Percentiles rank a stretch among this genome's conserved stretches.
These are phyloP conservation scores for Apteryx mantelli DNA, from an alignment of 2,113 vertebrate species.

Conservation along the genomic window DNA sequence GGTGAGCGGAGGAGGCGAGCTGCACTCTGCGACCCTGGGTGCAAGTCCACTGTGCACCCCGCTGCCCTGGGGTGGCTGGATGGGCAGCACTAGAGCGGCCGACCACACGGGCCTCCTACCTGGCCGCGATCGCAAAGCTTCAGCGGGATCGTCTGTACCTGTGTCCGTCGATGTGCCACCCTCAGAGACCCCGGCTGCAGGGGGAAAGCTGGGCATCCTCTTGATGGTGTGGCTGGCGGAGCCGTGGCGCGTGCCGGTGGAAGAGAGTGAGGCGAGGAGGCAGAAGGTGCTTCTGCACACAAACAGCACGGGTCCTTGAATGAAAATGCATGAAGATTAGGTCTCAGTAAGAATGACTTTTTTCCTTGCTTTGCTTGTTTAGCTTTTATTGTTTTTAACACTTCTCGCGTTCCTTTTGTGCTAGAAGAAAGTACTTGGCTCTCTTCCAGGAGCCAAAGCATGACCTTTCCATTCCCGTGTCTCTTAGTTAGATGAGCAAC, in stretches of 20 bases:
- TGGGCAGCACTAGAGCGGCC: too few relatives aligned
- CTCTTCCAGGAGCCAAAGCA: neutral
- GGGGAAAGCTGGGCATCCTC: neutral
- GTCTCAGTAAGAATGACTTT: neutral
- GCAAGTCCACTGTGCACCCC: rapidly evolving
- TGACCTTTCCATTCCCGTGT: neutral
- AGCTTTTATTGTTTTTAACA: neutral
- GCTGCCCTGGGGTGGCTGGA: neutral
- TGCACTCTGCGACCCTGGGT: neutral
- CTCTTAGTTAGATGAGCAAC: neutral
- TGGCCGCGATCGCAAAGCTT: neutral
- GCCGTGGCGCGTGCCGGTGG: rapidly evolving
- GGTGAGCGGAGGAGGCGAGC: neutral
- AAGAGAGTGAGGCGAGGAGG: rapidly evolving
- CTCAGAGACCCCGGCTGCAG: neutral
- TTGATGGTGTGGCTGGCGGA: neutral
- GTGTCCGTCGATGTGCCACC: too few relatives aligned
- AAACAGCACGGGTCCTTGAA: neutral
- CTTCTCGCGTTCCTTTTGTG: neutral
- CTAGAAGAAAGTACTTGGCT: neutral
- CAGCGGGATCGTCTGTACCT: too few relatives aligned
- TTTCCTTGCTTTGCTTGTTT: neutral
- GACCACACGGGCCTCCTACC: neutral
- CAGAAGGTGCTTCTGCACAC: neutral
- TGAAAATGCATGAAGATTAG: neutral